Percentiles rank a stretch among this genome's conserved stretches.
These are phyloP conservation scores for Sebastes iracundus DNA, from an alignment of 2,797 vertebrate species.

Conservation along the genomic window DNA sequence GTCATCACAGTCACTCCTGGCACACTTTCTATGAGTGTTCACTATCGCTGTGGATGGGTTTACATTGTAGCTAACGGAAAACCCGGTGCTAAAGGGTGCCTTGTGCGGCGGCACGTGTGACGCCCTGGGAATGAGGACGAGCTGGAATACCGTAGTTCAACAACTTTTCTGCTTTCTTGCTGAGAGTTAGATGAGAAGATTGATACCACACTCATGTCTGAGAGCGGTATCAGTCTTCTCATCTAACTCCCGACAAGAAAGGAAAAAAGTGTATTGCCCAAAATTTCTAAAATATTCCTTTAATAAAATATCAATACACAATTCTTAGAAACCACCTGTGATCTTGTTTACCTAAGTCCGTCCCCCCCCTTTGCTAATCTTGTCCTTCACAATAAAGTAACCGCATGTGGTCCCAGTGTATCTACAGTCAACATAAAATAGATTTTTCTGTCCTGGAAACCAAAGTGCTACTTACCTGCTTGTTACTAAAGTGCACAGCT, in stretches of 20 bases:
- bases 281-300: neutral
- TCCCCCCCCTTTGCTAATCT: neutral
- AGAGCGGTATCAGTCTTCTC: neutral
- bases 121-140: too few species aligned
- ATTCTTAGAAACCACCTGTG: neutral
- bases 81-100: too few species aligned
- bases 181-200: too few species aligned
- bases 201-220: neutral
- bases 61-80: too few species aligned
- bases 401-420: neutral
- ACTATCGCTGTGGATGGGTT: too few species aligned
- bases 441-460: neutral
- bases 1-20: too few species aligned
- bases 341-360: neutral
- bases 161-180: too few species aligned
- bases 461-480: neutral
- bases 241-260: neutral
- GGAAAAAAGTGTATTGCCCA: neutral
- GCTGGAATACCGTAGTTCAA: neutral
- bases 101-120: too few species aligned
- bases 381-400: neutral
- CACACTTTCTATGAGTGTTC: accelerated
- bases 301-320: neutral
- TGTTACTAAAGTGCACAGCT: neutral
- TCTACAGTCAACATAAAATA: neutral